Evolutionary conservation across 2,888 invertebrate genomes (phyloP).

Genomic region (Amitus sp.): DNA sequence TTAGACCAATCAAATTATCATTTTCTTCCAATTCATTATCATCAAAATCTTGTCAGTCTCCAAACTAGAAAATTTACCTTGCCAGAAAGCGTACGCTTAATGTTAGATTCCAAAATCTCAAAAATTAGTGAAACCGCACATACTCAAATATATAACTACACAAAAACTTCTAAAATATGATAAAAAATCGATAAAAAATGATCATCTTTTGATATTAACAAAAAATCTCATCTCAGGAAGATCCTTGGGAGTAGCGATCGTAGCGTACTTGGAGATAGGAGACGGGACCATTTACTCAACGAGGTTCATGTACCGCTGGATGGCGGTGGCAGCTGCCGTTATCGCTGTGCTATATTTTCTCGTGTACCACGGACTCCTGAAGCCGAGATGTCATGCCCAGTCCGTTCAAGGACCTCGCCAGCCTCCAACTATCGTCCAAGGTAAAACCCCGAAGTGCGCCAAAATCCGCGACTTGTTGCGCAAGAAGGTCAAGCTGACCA

Average conservation of each 20-base stretch:
- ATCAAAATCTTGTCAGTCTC: no score
- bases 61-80: no score
- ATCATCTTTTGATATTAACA: no score
- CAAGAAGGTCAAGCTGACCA: not conserved
- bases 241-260: slow-evolving; percentile 77
- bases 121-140: no score
- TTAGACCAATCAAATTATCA: no score
- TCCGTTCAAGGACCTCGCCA: slow-evolving; percentile 73
- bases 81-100: no score
- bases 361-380: slow-evolving; percentile 78
- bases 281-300: slow-evolving; percentile 63
- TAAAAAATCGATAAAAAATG: no score
- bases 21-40: no score
- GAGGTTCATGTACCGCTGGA: slow-evolving; percentile 71
- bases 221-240: slow-evolving; percentile 69
- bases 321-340: slow-evolving; percentile 74
- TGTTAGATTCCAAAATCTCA: no score
- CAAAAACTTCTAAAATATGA: no score
- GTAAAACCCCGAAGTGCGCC: slow-evolving; percentile 62
- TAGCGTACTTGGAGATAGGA: slow-evolving; percentile 64
- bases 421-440: slow-evolving; percentile 73
- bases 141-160: no score
- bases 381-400: slow-evolving; percentile 77
- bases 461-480: slow-evolving; percentile 2
- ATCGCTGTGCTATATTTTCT: slow-evolving; percentile 77